Percentiles rank a stretch among this genome's conserved stretches.
Evolutionary conservation across 2,113 vertebrate species (phyloP).

Genomic region (Cochlearius cochlearius): DNA sequence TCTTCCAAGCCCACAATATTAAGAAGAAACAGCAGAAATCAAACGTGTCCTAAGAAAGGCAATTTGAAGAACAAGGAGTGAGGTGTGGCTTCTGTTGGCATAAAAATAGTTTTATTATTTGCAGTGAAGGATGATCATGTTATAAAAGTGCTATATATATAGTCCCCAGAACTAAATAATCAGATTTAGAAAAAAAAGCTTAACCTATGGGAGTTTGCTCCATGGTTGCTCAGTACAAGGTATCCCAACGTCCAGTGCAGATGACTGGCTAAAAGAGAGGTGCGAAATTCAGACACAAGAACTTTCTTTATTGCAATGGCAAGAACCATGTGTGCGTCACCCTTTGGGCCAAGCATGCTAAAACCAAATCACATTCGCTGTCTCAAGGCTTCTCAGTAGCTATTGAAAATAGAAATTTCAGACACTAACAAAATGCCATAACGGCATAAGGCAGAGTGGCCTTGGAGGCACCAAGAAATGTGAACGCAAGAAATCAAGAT

Average conservation of each 20-base stretch:
- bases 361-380: neutral
- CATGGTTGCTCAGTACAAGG: neutral
- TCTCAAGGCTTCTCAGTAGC: neutral
- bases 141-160: neutral
- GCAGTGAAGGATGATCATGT: neutral
- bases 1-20: neutral
- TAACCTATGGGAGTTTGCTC: neutral
- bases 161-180: neutral
- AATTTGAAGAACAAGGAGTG: neutral
- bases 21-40: neutral
- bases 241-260: neutral
- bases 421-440: neutral
- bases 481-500: neutral
- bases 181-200: neutral
- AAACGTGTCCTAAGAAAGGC: neutral
- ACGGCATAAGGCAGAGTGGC: neutral
- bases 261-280: neutral
- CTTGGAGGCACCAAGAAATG: neutral
- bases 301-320: neutral
- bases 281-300: neutral
- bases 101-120: neutral
- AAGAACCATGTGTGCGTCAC: neutral
- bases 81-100: neutral
- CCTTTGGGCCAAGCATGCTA: neutral
- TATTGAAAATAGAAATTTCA: neutral